Percentiles rank a stretch among this genome's conserved stretches.
These are phyloP conservation scores for Sialia sialis DNA, from an alignment of 2,113 vertebrate genomes.

Conservation along the genomic window DNA sequence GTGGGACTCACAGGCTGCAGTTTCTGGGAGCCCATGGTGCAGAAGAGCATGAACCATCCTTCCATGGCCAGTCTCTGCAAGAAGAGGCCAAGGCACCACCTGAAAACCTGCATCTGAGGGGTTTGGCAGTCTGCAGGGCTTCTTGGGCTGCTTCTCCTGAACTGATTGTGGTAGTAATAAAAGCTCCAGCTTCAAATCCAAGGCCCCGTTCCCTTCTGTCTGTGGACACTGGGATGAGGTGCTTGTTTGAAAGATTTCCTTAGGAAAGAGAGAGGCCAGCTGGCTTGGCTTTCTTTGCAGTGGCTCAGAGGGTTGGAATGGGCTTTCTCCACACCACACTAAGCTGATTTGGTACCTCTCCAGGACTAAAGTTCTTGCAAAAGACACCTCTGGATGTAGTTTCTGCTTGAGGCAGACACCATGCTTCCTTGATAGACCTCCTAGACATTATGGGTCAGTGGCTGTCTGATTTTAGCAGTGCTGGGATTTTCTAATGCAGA, in stretches of 20 bases:
- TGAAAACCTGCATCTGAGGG: not conserved
- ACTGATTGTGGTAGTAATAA: not conserved
- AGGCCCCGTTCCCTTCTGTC: not conserved
- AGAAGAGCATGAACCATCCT: not conserved
- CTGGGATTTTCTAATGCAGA: slow-evolving; percentile 10
- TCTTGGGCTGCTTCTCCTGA: not conserved
- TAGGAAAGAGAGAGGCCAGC: not conserved
- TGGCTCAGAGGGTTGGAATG: not conserved
- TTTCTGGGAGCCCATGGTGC: not conserved
- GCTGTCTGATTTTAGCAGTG: slow-evolving; percentile 1
- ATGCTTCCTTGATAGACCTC: not conserved
- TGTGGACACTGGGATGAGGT: not conserved
- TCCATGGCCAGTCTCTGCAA: not conserved
- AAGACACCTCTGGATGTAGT: slow-evolving; percentile 10
- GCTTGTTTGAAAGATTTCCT: not conserved
- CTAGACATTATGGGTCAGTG: not conserved
- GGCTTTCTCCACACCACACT: not conserved
- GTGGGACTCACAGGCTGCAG: not conserved
- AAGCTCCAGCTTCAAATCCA: not conserved
- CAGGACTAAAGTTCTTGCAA: not conserved
- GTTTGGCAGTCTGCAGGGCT: not conserved
- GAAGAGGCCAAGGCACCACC: not conserved
- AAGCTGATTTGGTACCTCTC: not conserved
- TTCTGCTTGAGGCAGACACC: slow-evolving; percentile 6
- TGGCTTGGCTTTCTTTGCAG: not conserved